phyloP scores from a whole-genome alignment of 2,113 vertebrate genomes.

The Gopherus evgoodei region DNA sequence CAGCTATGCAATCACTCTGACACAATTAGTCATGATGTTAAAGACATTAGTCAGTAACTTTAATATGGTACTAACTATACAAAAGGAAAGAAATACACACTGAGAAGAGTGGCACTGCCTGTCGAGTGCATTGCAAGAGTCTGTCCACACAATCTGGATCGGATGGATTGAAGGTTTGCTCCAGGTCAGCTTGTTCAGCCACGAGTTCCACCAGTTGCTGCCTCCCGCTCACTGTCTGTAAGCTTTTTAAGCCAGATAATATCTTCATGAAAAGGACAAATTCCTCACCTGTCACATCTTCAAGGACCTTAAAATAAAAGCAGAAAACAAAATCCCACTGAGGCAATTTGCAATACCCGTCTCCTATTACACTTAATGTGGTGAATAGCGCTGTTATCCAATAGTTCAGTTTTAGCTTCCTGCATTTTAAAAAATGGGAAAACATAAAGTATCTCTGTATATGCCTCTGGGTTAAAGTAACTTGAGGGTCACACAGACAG shows the following conservation, averaged over 20 bases:
- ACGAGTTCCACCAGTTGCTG: slow-evolving; percentile 96
- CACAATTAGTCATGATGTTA: fast-evolving
- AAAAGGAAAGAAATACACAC: slow-evolving; percentile 77
- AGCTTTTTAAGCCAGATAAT: slow-evolving; percentile 87
- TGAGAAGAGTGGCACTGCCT: slow-evolving; percentile 96
- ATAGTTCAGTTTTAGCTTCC: not conserved
- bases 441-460: not conserved
- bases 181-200: slow-evolving; percentile 94
- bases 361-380: not conserved
- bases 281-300: slow-evolving; percentile 97
- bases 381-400: not conserved
- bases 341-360: not conserved
- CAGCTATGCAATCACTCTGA: not conserved
- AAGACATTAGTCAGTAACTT: not conserved
- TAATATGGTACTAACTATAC: not conserved
- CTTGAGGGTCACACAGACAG: not conserved
- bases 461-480: not conserved
- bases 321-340: not conserved
- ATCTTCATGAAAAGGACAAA: slow-evolving; percentile 99
- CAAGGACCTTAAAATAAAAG: slow-evolving; percentile 87
- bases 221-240: slow-evolving; percentile 95
- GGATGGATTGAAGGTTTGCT: slow-evolving; percentile 92
- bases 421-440: not conserved
- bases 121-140: slow-evolving; percentile 96
- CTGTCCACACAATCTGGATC: slow-evolving; percentile 95